Percentiles rank a stretch among this genome's conserved stretches.
Evolutionary conservation across 2,888 invertebrate species (phyloP).

Genomic region (Siphlonurus alternatus): DNA sequence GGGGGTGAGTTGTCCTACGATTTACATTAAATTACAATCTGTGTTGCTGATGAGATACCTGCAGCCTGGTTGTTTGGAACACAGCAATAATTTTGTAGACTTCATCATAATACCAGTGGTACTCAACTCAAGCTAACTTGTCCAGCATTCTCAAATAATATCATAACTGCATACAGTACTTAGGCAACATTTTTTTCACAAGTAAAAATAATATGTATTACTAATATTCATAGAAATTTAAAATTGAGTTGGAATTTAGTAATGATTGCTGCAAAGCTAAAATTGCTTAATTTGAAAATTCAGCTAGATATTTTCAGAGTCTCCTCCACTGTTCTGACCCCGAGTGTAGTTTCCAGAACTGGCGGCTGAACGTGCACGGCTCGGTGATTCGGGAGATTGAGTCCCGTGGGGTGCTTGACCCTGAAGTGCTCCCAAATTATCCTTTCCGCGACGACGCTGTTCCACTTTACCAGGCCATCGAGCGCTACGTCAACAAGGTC

Average conservation of each 20-base stretch:
- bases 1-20: conserved; percentile 21
- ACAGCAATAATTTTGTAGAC: neutral
- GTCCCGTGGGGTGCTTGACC: conserved; percentile 22
- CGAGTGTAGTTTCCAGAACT: conserved; percentile 12
- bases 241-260: no score
- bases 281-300: no score
- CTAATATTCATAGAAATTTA: no score
- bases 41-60: neutral
- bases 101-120: no score
- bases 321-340: no score
- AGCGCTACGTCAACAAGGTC: conserved; percentile 25
- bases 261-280: no score
- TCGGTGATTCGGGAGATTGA: conserved; percentile 25
- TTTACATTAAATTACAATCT: neutral
- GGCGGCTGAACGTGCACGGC: conserved; percentile 20
- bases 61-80: neutral
- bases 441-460: conserved; percentile 30
- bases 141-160: no score
- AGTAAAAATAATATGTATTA: no score
- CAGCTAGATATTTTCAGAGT: no score
- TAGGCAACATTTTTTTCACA: no score
- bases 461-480: conserved; percentile 25
- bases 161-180: no score
- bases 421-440: conserved; percentile 25
- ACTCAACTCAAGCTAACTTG: no score